These are phyloP conservation scores for Notolabrus celidotus DNA, from an alignment of 2,797 vertebrate genomes.

Conservation along the genomic window DNA sequence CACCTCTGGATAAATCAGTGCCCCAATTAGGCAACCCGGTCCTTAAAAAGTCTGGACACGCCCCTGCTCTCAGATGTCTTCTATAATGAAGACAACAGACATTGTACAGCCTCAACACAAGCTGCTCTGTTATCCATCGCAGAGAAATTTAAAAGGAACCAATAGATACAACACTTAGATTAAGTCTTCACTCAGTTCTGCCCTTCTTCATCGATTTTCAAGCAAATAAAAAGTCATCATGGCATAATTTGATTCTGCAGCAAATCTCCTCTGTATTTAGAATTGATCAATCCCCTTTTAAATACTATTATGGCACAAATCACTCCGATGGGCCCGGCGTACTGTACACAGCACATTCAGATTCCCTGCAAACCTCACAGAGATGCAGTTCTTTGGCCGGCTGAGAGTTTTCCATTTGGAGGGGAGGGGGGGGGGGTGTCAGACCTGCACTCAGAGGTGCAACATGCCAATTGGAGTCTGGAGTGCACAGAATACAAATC, in stretches of 20 bases:
- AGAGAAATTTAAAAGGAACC: neutral
- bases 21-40: no score
- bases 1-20: no score
- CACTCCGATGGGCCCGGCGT: constrained; percentile 3
- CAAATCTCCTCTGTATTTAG: constrained; percentile 2
- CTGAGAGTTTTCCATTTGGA: constrained; percentile 3
- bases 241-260: constrained; percentile 11
- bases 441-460: constrained; percentile 21
- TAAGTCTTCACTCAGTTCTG: neutral
- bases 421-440: neutral
- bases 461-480: constrained; percentile 43
- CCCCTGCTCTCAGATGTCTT: neutral
- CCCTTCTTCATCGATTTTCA: constrained; percentile 13
- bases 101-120: constrained; percentile 7
- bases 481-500: constrained; percentile 60
- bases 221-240: neutral
- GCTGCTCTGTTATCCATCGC: neutral
- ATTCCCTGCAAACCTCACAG: constrained; percentile 35
- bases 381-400: constrained; percentile 27
- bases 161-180: neutral
- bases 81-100: neutral
- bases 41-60: no score
- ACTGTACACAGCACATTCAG: constrained; percentile 12
- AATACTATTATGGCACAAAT: constrained; percentile 9
- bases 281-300: constrained; percentile 11